Evolutionary conservation across 2,797 vertebrate species (phyloP).

Genomic region (Scyliorhinus canicula): DNA sequence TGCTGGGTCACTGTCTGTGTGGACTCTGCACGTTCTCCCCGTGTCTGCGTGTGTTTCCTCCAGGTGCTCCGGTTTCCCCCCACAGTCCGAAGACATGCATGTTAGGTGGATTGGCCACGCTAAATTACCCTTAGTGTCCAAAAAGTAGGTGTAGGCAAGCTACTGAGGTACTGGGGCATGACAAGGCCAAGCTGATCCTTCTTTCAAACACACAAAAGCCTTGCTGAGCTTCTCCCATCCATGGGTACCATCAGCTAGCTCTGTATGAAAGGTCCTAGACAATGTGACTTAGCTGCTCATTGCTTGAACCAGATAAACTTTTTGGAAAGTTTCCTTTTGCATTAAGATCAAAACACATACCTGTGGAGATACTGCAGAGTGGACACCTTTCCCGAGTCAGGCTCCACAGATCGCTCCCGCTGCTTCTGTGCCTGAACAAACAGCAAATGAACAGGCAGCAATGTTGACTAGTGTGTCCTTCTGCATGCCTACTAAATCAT

Average conservation of each 20-base stretch:
- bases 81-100: too few relatives aligned
- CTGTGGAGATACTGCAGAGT: conserved; percentile 95
- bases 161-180: too few relatives aligned
- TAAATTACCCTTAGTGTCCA: too few relatives aligned
- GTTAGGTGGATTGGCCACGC: too few relatives aligned
- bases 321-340: neutral
- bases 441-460: neutral
- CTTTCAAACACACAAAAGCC: neutral
- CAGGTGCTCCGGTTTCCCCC: too few relatives aligned
- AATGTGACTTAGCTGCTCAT: neutral
- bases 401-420: conserved; percentile 75
- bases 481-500: neutral
- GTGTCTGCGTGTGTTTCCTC: too few relatives aligned
- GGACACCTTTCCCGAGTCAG: conserved; percentile 80
- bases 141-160: too few relatives aligned
- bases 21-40: too few relatives aligned
- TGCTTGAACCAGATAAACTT: neutral
- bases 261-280: neutral
- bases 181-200: neutral
- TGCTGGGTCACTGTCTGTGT: too few relatives aligned
- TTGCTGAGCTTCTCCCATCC: neutral
- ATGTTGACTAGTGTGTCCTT: neutral
- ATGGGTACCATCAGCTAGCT: neutral
- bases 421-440: conserved; percentile 68
- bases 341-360: conserved; percentile 54